Conservation (phyloP, 2,797 vertebrate genomes). For the Botia almorhae region DNA sequence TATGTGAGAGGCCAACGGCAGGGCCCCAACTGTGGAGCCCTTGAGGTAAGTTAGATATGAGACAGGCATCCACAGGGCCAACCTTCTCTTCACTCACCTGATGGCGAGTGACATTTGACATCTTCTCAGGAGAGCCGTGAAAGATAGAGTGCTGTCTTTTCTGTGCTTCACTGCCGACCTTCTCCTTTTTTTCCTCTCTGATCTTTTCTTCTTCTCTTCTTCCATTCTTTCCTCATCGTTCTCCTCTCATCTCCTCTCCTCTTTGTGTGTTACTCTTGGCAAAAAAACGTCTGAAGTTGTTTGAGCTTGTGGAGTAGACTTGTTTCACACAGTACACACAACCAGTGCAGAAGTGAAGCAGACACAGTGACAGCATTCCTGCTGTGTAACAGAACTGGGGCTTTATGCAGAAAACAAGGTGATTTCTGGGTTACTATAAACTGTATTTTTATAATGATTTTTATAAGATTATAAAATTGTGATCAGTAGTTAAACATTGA, state of each 20-base stretch:
- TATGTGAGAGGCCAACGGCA: background rate
- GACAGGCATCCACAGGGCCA: slow-evolving; percentile 22
- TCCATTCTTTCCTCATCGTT: background rate
- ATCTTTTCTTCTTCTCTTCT: background rate
- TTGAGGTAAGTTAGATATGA: slow-evolving; percentile 51
- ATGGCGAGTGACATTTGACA: slow-evolving; percentile 46
- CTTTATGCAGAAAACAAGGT: too few relatives aligned
- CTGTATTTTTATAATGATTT: too few relatives aligned
- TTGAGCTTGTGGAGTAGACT: background rate
- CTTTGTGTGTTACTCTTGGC: background rate
- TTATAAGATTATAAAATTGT: too few relatives aligned
- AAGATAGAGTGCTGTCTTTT: slow-evolving; percentile 45
- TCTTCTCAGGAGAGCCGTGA: slow-evolving; percentile 47
- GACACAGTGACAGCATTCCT: too few relatives aligned
- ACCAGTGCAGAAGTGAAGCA: too few relatives aligned
- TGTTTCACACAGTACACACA: too few relatives aligned
- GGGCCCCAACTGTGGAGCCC: slow-evolving; percentile 49
- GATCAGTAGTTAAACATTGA: too few relatives aligned
- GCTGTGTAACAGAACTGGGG: too few relatives aligned
- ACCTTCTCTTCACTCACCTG: slow-evolving; percentile 35
- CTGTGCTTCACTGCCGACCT: background rate
- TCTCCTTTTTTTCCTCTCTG: background rate
- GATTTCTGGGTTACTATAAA: too few relatives aligned
- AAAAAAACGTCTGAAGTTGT: background rate
- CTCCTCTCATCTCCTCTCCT: background rate